phyloP scores from a whole-genome alignment of 2,113 vertebrate genomes.

The Alces alces region DNA sequence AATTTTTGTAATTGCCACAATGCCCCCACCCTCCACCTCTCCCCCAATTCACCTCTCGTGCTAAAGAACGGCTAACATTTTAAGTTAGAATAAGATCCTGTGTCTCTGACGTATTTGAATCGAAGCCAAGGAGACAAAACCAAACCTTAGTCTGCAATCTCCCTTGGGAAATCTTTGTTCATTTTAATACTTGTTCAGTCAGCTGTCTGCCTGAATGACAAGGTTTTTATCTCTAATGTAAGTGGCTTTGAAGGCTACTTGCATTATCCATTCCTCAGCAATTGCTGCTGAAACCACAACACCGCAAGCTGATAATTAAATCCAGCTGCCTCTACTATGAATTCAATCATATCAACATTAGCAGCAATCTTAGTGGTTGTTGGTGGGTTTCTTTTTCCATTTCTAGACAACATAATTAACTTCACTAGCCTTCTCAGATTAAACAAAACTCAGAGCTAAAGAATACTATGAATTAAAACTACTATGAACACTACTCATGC shows the following conservation, averaged over 20 bases:
- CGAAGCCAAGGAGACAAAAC: conserved; percentile 68
- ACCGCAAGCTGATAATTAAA: conserved; percentile 83
- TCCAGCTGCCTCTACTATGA: conserved; percentile 80
- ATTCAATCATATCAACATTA: conserved; percentile 76
- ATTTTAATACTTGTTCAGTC: conserved; percentile 82
- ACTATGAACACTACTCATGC: conserved; percentile 58
- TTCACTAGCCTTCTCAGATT: conserved; percentile 77
- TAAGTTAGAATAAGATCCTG: conserved; percentile 33
- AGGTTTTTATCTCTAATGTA: conserved; percentile 81
- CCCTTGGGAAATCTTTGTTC: conserved; percentile 80
- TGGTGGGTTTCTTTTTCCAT: conserved; percentile 73
- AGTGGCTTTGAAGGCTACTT: conserved; percentile 80
- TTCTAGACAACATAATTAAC: conserved; percentile 83
- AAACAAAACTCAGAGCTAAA: conserved; percentile 74
- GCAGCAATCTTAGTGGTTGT: conserved; percentile 68
- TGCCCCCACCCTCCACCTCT: neutral
- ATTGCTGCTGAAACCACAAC: conserved; percentile 80
- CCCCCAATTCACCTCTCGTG: neutral
- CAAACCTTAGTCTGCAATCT: conserved; percentile 66
- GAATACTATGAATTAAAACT: conserved; percentile 67
- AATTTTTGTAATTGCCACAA: neutral
- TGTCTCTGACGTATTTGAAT: conserved; percentile 63
- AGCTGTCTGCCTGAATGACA: conserved; percentile 81
- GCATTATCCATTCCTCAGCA: conserved; percentile 80
- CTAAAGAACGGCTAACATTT: neutral